Conservation (phyloP, 2,888 invertebrate genomes). For the Sesia apiformis region DNA sequence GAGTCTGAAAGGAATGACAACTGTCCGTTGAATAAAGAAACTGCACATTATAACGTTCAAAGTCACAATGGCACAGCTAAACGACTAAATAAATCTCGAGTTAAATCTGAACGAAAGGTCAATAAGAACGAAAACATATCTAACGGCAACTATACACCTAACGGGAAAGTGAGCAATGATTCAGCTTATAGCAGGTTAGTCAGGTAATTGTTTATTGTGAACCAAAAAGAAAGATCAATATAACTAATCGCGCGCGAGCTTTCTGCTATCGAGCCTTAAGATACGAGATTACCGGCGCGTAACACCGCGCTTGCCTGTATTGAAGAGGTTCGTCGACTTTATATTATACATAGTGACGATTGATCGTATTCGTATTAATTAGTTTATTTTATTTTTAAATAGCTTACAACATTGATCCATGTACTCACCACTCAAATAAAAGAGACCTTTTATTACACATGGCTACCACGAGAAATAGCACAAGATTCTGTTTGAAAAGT, state of each 20-base stretch:
- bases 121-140: slow-evolving; percentile 40
- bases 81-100: slow-evolving; percentile 27
- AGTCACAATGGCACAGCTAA: slow-evolving; percentile 37
- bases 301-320: no score
- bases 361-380: no score
- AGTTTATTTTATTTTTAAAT: no score
- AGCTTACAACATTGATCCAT: no score
- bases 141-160: slow-evolving; percentile 56
- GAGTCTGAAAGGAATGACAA: slow-evolving; percentile 52
- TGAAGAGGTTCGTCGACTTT: no score
- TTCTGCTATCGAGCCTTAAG: no score
- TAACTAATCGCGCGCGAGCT: background rate
- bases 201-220: slow-evolving; percentile 40
- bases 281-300: no score
- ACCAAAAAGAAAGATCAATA: background rate
- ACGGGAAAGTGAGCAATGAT: slow-evolving; percentile 71
- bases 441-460: no score
- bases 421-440: no score
- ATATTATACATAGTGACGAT: no score
- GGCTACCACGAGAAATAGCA: no score
- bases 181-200: slow-evolving; percentile 91
- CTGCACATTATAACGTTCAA: slow-evolving; percentile 25
- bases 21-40: slow-evolving; percentile 33
- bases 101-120: slow-evolving; percentile 43
- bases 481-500: no score